Evolutionary conservation across 2,113 vertebrate species (phyloP), one percentile per base, ranked within the genome.

Genomic region (Protomyctophum bolini): DNA sequence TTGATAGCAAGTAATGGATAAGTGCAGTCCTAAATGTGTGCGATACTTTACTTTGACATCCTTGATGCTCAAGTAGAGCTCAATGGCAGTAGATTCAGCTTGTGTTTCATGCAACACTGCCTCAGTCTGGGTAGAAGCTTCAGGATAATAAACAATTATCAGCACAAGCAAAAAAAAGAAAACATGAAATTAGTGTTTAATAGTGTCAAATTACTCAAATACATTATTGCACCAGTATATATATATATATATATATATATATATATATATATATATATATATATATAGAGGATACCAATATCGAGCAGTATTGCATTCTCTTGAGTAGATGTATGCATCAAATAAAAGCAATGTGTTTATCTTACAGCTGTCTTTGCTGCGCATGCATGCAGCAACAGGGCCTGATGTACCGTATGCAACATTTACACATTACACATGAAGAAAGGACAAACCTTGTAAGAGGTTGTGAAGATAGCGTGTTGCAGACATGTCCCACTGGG

Each of bases 401-500:
- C 21, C 21, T 21, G 21, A 21, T 21, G 21, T n/a, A 2, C 10
- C 41, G n/a, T 21, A 21, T 21, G 21, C 21, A 21, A 21, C 21
- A 21, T 21, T 58, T 50, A 10, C 49, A 14, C 33, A n/a, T 48
- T n/a, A n/a, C n/a, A n/a, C n/a, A 47, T 1, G n/a, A 28, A 21
- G 55, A 3, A 21, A 48, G 5, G 6, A 29, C 73, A 89, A 91
- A 97, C 97, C 96, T 88, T 91, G 84, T 0, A 97, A 73, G 52
- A 97, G 91, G 9, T 88, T 93, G 79, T 91, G 92, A 58, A 99
- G 93, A 85, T 97, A 95, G 6, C 86, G 82, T 8, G 93, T 83
- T 63, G 96, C 95, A 61, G 97, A 95, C 75, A 79, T 86, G 84
- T 98, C 97, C 97, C 97, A 99, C 41, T 82, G 87, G 62, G 63